Conservation (phyloP, 92 coral and sea anemone genomes). For the Chrysogorgia sp. region DNA sequence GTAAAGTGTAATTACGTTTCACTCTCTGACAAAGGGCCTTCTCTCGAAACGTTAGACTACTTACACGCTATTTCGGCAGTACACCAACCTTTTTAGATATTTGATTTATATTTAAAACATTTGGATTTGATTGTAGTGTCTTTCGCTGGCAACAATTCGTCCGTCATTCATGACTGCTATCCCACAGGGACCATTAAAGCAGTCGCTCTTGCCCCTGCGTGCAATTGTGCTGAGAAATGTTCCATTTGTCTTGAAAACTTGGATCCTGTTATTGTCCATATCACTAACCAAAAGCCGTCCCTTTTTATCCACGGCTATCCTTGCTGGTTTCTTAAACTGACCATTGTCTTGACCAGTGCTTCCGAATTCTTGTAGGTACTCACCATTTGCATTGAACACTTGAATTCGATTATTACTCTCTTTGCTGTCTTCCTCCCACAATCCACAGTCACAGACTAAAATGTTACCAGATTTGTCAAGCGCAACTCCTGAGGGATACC, state of each 20-base stretch:
- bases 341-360: constrained; percentile 31
- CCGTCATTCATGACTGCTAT: constrained; percentile 32
- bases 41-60: no score
- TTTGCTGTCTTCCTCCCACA: constrained; percentile 21
- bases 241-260: constrained; percentile 29
- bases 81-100: no score
- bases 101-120: constrained; percentile 12
- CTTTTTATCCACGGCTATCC: constrained; percentile 33
- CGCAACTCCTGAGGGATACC: constrained; percentile 17
- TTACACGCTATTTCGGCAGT: no score
- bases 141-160: constrained; percentile 13
- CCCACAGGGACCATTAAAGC: constrained; percentile 24
- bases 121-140: constrained; percentile 26
- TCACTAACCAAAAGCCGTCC: constrained; percentile 20
- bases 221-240: constrained; percentile 24
- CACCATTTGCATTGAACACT: constrained; percentile 23
- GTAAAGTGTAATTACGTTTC: no score
- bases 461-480: constrained; percentile 33
- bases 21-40: no score
- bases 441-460: constrained; percentile 28
- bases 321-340: constrained; percentile 40
- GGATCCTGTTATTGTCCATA: constrained; percentile 22
- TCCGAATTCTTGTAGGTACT: constrained; percentile 34
- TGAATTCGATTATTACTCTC: constrained; percentile 37
- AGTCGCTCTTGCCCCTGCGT: constrained; percentile 22